Conservation (phyloP, 1,140 invertebrate genomes). For the Andricus grossulariae region DNA sequence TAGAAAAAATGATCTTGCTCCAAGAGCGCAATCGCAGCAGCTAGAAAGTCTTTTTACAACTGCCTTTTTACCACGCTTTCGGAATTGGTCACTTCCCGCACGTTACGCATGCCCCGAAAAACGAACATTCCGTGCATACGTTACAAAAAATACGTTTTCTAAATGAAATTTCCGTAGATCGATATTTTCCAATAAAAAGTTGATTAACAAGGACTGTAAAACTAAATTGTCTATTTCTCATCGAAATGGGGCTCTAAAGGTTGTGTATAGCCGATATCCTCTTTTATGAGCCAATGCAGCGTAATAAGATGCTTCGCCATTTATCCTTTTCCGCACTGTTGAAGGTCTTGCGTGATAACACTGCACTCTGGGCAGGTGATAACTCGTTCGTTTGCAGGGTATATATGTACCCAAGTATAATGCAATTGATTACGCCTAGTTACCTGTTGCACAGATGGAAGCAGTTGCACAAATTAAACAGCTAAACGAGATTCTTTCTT, state of each 20-base stretch:
- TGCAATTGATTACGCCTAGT: not conserved
- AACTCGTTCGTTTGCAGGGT: not conserved
- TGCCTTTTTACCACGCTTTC: too few relatives aligned
- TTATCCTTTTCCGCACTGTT: not conserved
- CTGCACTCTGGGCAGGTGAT: not conserved
- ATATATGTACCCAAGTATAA: not conserved
- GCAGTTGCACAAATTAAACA: not conserved
- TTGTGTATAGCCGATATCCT: not conserved
- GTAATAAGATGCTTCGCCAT: not conserved
- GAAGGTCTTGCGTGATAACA: not conserved
- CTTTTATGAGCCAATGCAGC: not conserved
- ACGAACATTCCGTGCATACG: too few relatives aligned
- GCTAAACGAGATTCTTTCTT: not conserved
- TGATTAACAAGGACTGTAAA: not conserved
- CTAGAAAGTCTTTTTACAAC: too few relatives aligned
- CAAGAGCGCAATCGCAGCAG: too few relatives aligned
- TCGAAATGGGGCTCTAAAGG: not conserved
- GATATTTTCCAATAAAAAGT: not conserved
- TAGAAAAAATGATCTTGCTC: too few relatives aligned
- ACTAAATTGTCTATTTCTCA: not conserved
- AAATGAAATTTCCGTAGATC: not conserved
- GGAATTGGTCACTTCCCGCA: too few relatives aligned
- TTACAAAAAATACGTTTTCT: too few relatives aligned
- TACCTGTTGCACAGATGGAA: not conserved
- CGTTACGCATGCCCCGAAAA: too few relatives aligned